phyloP scores from a whole-genome alignment of 2,888 invertebrate genomes.

The Stenoptilia bipunctidactyla region DNA sequence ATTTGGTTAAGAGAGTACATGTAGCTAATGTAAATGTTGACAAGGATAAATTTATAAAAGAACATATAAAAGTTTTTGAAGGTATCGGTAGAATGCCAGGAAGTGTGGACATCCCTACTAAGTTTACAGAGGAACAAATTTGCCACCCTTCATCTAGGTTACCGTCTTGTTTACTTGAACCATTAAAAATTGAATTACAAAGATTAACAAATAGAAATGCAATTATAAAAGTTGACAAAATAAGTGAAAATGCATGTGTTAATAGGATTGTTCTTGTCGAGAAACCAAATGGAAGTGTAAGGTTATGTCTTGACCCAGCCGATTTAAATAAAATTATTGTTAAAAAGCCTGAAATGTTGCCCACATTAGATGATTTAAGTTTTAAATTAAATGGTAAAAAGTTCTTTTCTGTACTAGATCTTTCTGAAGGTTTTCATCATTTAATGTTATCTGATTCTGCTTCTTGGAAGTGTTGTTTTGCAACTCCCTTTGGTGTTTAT shows the following conservation, averaged over 20 bases:
- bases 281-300: constrained; percentile 8
- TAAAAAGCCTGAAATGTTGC: constrained; percentile 12
- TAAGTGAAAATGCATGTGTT: constrained; percentile 13
- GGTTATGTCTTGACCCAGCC: constrained; percentile 7
- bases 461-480: constrained; percentile 15
- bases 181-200: no score
- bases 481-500: constrained; percentile 12
- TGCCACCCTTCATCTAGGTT: constrained; percentile 6
- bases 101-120: no score
- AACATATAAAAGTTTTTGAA: constrained; percentile 1
- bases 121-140: constrained; percentile 4
- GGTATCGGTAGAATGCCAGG: no score
- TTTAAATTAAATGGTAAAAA: constrained; percentile 11
- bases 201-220: constrained; percentile 8
- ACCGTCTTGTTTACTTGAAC: constrained; percentile 3
- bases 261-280: constrained; percentile 12
- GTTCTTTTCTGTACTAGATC: constrained; percentile 13
- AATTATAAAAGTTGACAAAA: constrained; percentile 12
- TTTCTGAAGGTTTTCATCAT: no score
- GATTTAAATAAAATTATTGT: constrained; percentile 14
- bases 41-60: constrained; percentile 1
- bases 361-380: constrained; percentile 11
- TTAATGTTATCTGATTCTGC: constrained; percentile 11
- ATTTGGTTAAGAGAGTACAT: constrained; percentile 4
- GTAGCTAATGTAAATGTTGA: no score